phyloP scores from a whole-genome alignment of 2,888 invertebrate genomes.

The Geotrupes spiniger region DNA sequence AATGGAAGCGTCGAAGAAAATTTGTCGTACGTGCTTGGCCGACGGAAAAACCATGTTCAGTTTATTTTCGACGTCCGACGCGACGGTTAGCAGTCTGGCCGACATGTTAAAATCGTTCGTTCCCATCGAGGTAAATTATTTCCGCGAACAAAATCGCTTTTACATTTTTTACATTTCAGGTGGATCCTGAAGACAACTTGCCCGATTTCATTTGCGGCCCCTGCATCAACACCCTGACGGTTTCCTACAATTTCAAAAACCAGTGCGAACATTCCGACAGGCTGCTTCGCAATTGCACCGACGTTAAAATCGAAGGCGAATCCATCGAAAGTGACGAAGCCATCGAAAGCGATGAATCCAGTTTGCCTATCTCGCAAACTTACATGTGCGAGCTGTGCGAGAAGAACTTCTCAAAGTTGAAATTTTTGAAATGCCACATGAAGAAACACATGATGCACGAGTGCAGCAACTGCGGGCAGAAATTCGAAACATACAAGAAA shows the following conservation, averaged over 20 bases:
- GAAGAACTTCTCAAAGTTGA: constrained; percentile 13
- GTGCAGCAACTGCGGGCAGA: too few relatives aligned
- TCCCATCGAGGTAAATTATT: constrained; percentile 7
- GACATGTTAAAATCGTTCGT: constrained; percentile 15
- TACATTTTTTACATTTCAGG: constrained; percentile 6
- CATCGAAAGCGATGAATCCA: too few relatives aligned
- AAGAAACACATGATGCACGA: constrained; percentile 2
- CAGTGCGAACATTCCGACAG: constrained; percentile 15
- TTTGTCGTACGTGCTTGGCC: constrained; percentile 14
- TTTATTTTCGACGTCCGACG: constrained; percentile 11
- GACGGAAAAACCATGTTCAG: constrained; percentile 15
- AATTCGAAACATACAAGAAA: too few relatives aligned
- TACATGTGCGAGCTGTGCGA: constrained; percentile 15
- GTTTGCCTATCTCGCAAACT: too few relatives aligned
- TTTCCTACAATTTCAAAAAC: constrained; percentile 16
- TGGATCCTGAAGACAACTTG: constrained; percentile 10
- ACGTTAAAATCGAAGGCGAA: background rate
- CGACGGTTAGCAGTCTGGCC: constrained; percentile 11
- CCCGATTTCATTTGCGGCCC: constrained; percentile 12
- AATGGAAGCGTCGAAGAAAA: constrained; percentile 13
- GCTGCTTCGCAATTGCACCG: constrained; percentile 2
- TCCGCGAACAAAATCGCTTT: background rate
- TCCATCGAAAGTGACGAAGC: background rate
- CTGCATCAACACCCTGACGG: constrained; percentile 11
- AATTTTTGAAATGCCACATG: constrained; percentile 16